Conservation (phyloP, 2,113 vertebrate species). For the Alectura lathami region DNA sequence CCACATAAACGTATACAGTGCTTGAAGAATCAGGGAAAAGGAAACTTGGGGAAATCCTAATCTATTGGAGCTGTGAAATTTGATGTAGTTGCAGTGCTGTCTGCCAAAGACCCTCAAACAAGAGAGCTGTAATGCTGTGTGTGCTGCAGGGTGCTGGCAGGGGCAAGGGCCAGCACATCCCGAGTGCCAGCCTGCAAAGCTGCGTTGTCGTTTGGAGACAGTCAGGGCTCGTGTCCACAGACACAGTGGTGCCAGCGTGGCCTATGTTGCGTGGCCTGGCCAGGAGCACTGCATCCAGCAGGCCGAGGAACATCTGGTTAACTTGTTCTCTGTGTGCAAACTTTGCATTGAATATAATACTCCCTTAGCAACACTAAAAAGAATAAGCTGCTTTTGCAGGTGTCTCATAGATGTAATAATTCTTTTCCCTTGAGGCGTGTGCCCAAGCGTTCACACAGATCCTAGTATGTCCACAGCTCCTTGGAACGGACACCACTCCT, state of each 20-base stretch:
- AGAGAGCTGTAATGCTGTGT: background rate
- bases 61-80: background rate
- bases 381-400: background rate
- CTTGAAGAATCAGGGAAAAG: background rate
- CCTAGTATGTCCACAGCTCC: background rate
- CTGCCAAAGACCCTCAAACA: background rate
- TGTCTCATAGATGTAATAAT: background rate
- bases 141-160: background rate
- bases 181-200: background rate
- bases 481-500: background rate
- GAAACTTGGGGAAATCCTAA: background rate
- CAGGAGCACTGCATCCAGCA: background rate
- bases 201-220: background rate
- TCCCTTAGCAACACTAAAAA: background rate
- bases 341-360: background rate
- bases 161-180: rapidly evolving
- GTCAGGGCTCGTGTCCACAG: background rate
- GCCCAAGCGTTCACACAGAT: background rate
- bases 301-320: background rate
- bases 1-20: background rate
- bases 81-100: background rate
- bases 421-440: background rate
- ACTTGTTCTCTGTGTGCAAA: background rate
- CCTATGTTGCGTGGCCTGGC: background rate
- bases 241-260: background rate